A percentile compares a stretch with the other conserved stretches of the same genome.
These are phyloP conservation scores for Andrena minutula DNA, from an alignment of 2,888 invertebrate species.

Conservation along the genomic window DNA sequence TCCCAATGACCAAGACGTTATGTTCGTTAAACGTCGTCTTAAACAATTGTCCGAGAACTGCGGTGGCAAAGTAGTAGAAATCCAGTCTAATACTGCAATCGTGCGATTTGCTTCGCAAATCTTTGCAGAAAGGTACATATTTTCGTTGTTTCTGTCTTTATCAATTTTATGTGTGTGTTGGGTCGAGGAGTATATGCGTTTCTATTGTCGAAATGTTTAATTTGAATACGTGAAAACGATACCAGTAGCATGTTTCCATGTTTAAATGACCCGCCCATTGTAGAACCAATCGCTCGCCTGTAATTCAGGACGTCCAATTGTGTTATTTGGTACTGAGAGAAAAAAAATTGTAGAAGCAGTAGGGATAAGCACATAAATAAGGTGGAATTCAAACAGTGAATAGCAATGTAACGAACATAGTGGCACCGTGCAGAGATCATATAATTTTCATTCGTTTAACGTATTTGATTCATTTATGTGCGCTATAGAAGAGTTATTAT, in stretches of 20 bases:
- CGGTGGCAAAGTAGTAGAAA: slow-evolving; percentile 90
- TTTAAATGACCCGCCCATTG: slow-evolving; percentile 63
- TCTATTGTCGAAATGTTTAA: neutral
- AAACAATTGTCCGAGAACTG: slow-evolving; percentile 92
- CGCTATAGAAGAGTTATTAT: slow-evolving; percentile 25
- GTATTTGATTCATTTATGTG: slow-evolving; percentile 45
- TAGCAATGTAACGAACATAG: slow-evolving; percentile 76
- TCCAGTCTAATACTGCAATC: slow-evolving; percentile 88
- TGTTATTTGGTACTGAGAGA: slow-evolving; percentile 34
- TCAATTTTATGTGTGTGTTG: neutral
- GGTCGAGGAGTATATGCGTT: neutral
- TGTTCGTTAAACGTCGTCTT: slow-evolving; percentile 86
- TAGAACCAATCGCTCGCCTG: slow-evolving; percentile 24
- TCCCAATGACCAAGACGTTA: slow-evolving; percentile 87
- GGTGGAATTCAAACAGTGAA: slow-evolving; percentile 65
- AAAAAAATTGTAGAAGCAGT: slow-evolving; percentile 54
- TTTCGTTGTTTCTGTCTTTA: slow-evolving; percentile 3
- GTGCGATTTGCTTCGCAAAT: slow-evolving; percentile 90
- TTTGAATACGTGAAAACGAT: neutral
- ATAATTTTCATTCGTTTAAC: slow-evolving; percentile 47
- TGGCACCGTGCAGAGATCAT: slow-evolving; percentile 48
- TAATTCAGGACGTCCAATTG: slow-evolving; percentile 48
- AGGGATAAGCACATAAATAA: slow-evolving; percentile 78
- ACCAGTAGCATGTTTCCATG: neutral
- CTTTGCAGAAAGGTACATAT: slow-evolving; percentile 89